Evolutionary conservation across 2,888 invertebrate genomes (phyloP).

Genomic region (Eueremaeus valkanovi): DNA sequence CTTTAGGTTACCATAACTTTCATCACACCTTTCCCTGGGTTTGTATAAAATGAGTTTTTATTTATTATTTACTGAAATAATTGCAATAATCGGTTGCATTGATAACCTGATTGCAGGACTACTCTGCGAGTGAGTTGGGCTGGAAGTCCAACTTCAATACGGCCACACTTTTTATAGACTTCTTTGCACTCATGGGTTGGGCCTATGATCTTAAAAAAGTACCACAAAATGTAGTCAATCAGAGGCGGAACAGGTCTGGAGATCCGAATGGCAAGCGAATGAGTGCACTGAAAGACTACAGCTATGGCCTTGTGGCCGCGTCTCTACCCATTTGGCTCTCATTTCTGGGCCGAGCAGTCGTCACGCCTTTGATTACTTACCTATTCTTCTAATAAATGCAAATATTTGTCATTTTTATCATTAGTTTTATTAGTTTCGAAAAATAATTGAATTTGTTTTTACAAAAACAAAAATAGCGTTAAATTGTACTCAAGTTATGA

Average conservation of each 20-base stretch:
- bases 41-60: not conserved
- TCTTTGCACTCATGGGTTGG: conserved; percentile 51
- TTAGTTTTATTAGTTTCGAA: not conserved
- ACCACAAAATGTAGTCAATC: not conserved
- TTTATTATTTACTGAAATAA: not conserved
- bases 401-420: not conserved
- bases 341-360: conserved; percentile 6
- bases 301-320: not conserved
- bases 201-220: conserved; percentile 51
- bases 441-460: too few species aligned
- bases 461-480: not conserved
- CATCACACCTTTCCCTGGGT: conserved; percentile 54
- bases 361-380: not conserved
- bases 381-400: not conserved
- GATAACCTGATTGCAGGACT: conserved; percentile 49
- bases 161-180: conserved; percentile 53
- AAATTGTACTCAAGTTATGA: not conserved
- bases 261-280: too few species aligned
- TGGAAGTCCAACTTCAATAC: conserved; percentile 50
- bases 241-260: not conserved
- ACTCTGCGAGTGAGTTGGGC: conserved; percentile 53
- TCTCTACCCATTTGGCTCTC: not conserved
- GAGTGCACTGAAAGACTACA: not conserved
- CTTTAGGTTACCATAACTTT: conserved; percentile 54
- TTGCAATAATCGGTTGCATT: not conserved